phyloP scores from a whole-genome alignment of 2,888 invertebrate genomes.

The Drosophila barbarae region DNA sequence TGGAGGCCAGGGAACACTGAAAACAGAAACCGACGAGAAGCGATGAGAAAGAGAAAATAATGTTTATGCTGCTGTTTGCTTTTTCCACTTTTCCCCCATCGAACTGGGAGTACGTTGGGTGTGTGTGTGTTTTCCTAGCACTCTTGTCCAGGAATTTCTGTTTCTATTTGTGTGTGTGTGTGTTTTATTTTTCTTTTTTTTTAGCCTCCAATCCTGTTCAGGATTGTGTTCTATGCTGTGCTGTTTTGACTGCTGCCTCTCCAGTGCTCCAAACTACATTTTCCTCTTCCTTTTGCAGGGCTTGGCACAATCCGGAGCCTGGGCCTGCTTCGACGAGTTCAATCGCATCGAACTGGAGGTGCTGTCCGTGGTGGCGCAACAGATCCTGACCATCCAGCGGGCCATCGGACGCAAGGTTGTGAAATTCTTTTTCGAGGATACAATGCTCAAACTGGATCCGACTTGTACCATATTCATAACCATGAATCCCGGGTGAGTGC shows the following conservation, averaged over 20 bases:
- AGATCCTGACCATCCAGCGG: slow-evolving; percentile 93
- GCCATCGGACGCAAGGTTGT: slow-evolving; percentile 89
- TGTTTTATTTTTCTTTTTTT: slow-evolving; percentile 17
- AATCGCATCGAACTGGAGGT: slow-evolving; percentile 96
- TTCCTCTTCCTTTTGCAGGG: slow-evolving; percentile 81
- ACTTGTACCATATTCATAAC: slow-evolving; percentile 95
- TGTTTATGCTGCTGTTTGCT: slow-evolving; percentile 75
- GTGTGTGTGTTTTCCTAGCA: slow-evolving; percentile 37
- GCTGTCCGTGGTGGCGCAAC: slow-evolving; percentile 95
- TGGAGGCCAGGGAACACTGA: slow-evolving; percentile 29
- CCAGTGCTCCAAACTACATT: not conserved
- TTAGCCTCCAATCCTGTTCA: slow-evolving; percentile 13
- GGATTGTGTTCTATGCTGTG: slow-evolving; percentile 19
- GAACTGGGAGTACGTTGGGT: slow-evolving; percentile 31
- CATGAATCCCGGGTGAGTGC: slow-evolving; percentile 92
- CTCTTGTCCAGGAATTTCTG: slow-evolving; percentile 44
- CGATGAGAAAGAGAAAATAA: slow-evolving; percentile 69
- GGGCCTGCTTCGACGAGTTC: slow-evolving; percentile 98
- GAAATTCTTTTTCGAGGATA: slow-evolving; percentile 93
- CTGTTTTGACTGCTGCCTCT: slow-evolving; percentile 25
- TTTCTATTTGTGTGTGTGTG: slow-evolving; percentile 32
- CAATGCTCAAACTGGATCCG: slow-evolving; percentile 92
- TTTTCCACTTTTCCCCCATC: slow-evolving; percentile 69
- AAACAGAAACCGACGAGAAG: slow-evolving; percentile 37
- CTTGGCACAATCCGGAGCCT: slow-evolving; percentile 93